Evolutionary conservation across 2,113 vertebrate genomes (phyloP).

Genomic region (Rallus limicola): DNA sequence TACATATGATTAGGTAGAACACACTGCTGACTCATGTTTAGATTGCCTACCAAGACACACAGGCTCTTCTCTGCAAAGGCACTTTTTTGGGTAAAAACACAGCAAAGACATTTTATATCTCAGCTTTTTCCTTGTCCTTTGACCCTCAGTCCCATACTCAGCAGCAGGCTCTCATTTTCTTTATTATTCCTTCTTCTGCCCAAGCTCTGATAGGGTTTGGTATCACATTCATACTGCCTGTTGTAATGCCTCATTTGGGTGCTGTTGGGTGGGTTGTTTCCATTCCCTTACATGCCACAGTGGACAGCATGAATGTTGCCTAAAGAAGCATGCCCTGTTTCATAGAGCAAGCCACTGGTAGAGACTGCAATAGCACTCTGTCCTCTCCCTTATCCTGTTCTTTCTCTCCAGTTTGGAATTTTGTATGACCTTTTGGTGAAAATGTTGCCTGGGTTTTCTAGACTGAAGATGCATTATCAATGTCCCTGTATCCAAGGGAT

Average conservation of each 20-base stretch:
- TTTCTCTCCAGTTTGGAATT: neutral
- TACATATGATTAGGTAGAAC: neutral
- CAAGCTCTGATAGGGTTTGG: neutral
- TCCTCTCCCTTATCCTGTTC: neutral
- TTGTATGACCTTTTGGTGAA: neutral
- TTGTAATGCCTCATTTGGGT: neutral
- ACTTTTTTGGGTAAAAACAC: neutral
- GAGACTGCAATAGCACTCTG: neutral
- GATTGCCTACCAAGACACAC: neutral
- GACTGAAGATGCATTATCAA: neutral
- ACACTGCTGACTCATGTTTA: neutral
- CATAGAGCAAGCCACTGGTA: neutral
- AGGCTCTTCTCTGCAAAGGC: neutral
- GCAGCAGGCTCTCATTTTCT: neutral
- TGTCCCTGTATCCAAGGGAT: neutral
- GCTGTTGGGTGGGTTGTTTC: neutral
- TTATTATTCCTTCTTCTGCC: neutral
- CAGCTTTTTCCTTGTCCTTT: neutral
- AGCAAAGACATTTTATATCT: neutral
- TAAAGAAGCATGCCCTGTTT: neutral
- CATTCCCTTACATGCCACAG: neutral
- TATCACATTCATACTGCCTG: neutral
- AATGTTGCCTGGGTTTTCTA: neutral
- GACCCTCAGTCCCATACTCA: neutral
- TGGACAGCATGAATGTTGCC: neutral